Evolutionary conservation across 1,140 invertebrate genomes (phyloP).

Genomic region (Caenorhabditis brenneri): DNA sequence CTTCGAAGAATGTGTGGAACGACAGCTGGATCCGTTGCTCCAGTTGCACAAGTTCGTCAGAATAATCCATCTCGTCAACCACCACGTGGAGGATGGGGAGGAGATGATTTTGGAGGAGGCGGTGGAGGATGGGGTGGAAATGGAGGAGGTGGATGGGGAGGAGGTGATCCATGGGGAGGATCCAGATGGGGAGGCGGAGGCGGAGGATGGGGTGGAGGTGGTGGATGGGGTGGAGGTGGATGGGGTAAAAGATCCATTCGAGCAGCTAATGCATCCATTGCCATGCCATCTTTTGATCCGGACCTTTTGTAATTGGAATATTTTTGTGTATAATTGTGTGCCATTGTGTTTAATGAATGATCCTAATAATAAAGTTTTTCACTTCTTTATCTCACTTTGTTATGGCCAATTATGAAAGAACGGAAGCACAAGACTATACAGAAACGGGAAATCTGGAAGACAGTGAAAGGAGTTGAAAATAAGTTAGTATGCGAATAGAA

Average conservation of each 20-base stretch:
- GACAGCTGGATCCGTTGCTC: constrained; percentile 29
- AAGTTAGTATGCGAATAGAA: background rate
- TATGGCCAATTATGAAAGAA: background rate
- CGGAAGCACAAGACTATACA: constrained; percentile 13
- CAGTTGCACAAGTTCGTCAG: constrained; percentile 4
- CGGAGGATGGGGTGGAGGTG: background rate
- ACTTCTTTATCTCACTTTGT: background rate
- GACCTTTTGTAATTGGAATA: background rate
- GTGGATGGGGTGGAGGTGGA: constrained; percentile 10
- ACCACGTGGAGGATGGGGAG: constrained; percentile 21
- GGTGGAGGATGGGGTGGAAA: constrained; percentile 33
- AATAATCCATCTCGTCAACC: constrained; percentile 5
- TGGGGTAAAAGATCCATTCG: constrained; percentile 24
- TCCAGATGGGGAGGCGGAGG: constrained; percentile 33
- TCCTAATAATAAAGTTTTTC: background rate
- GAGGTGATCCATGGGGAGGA: constrained; percentile 38
- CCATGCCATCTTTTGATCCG: constrained; percentile 22
- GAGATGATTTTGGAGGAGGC: constrained; percentile 10
- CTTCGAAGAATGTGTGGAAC: constrained; percentile 31
- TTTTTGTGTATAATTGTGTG: background rate
- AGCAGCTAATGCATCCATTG: background rate
- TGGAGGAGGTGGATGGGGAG: constrained; percentile 35
- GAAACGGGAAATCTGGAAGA: background rate
- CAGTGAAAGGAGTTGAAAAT: background rate
- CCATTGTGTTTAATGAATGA: background rate